phyloP scores from a whole-genome alignment of 2,797 vertebrate species.

The Allobates femoralis region DNA sequence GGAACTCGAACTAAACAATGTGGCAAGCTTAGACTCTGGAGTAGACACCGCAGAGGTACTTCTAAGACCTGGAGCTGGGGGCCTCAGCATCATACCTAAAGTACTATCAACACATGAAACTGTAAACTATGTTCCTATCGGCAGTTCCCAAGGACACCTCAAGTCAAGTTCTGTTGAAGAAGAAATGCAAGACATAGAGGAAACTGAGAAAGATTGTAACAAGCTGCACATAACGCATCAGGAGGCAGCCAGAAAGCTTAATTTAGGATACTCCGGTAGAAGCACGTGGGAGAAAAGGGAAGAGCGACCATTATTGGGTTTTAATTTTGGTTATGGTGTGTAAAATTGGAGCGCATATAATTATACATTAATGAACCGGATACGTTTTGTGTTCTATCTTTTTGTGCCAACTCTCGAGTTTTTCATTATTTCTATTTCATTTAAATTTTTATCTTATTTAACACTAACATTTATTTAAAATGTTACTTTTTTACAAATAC shows the following conservation, averaged over 20 bases:
- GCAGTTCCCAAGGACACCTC: not conserved
- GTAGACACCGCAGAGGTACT: conserved; percentile 53
- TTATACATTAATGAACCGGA: too few species aligned
- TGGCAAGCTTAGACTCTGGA: conserved; percentile 61
- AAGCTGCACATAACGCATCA: conserved; percentile 49
- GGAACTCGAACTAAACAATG: conserved; percentile 48
- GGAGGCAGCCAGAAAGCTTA: conserved; percentile 57
- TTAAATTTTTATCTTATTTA: not conserved
- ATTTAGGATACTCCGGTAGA: conserved; percentile 19
- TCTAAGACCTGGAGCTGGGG: not conserved
- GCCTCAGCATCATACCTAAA: not conserved
- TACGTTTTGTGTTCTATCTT: too few species aligned
- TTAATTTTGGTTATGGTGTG: conserved; percentile 54
- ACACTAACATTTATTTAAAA: not conserved
- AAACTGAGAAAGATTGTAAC: not conserved
- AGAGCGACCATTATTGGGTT: conserved; percentile 58
- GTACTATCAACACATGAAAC: not conserved
- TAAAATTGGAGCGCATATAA: not conserved
- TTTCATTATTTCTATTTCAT: not conserved
- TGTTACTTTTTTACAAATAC: conserved; percentile 41
- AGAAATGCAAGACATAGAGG: not conserved
- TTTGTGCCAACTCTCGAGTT: too few species aligned
- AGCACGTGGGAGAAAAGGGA: conserved; percentile 60
- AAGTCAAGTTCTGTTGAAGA: not conserved
- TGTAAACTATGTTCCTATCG: not conserved